Evolutionary conservation across 2,888 invertebrate genomes (phyloP).

Genomic region (Resseliella maxima): DNA sequence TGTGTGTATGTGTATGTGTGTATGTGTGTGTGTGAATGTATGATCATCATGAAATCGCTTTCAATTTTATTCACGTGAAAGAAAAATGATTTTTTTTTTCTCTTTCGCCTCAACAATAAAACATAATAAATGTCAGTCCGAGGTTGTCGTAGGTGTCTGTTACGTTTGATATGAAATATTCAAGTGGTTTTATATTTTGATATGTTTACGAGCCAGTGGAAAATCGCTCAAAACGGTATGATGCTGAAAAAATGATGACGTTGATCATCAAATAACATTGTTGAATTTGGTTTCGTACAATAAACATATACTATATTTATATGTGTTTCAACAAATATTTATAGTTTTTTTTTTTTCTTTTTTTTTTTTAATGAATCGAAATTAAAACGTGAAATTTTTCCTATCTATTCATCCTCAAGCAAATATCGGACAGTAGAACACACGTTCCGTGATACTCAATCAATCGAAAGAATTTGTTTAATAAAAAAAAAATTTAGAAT

Average conservation of each 20-base stretch:
- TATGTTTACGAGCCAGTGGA: background rate
- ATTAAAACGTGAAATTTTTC: too few relatives aligned
- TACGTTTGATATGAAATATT: conserved; percentile 24
- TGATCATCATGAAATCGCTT: background rate
- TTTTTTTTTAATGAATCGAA: background rate
- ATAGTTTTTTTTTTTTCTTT: background rate
- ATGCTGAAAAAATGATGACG: too few relatives aligned
- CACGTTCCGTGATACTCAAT: too few relatives aligned
- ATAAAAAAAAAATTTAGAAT: background rate
- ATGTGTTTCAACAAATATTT: background rate
- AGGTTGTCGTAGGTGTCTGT: conserved; percentile 16
- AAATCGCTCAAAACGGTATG: background rate
- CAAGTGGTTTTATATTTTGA: conserved; percentile 1
- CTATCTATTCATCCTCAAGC: too few relatives aligned
- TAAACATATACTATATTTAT: too few relatives aligned
- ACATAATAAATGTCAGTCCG: conserved; percentile 22
- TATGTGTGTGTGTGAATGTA: too few relatives aligned
- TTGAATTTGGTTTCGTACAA: too few relatives aligned
- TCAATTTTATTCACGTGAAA: too few relatives aligned
- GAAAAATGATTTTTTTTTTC: background rate
- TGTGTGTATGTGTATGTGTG: too few relatives aligned
- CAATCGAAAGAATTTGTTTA: too few relatives aligned
- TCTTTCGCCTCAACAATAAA: background rate
- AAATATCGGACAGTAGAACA: too few relatives aligned
- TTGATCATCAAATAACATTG: too few relatives aligned